Evolutionary conservation across 2,888 invertebrate species (phyloP), one percentile per base, ranked within the genome.

Genomic region (Gymnosoma rotundatum): DNA sequence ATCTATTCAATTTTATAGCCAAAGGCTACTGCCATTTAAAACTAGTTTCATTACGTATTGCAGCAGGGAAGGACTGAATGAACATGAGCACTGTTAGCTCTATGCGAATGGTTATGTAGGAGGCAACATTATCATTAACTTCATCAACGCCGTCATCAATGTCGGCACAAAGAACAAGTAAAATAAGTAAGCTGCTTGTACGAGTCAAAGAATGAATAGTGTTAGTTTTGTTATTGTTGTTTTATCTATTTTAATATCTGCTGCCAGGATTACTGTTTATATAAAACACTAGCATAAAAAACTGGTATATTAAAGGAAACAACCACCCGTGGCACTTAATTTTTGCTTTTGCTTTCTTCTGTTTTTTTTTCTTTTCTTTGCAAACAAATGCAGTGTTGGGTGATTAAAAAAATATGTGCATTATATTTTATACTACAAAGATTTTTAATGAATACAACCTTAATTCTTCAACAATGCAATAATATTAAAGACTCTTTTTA

Each of bases 1-100:
- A 84, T 81, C 74, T 74, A 78, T 81, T 81, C 78, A 81, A 74
- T 74, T 78, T 84, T 42, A 12, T 66, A 69, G 84, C 84, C 84
- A 84, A 70, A 78, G 84, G 84, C 84, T 74, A 78, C 42, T 61
- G 42, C 61, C 64, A 78, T 72, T 67, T 61, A 45, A 72, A 72
- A 20, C 63, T 25, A 64, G 63, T 78, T 78, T 72, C 69, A 81
- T 81, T 63, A 70, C 78, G 80, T 82, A 81, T 58, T 63, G 56
- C 70, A 54, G 52, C 45, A 61, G 38, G 2, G 20, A 78, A 32
- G 73, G 76, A 75, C 64, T 67, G 66, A 16, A 74, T 21, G 20
- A 50, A 76, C 42, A 80, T 63, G 61, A 83, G 67, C 50, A 56
- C 58, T 83, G 83, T 64, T 67, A 76, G 74, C 16, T 52, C 52